These are phyloP conservation scores for Drosophila limbata DNA, from an alignment of 2,888 invertebrate species.

Conservation along the genomic window DNA sequence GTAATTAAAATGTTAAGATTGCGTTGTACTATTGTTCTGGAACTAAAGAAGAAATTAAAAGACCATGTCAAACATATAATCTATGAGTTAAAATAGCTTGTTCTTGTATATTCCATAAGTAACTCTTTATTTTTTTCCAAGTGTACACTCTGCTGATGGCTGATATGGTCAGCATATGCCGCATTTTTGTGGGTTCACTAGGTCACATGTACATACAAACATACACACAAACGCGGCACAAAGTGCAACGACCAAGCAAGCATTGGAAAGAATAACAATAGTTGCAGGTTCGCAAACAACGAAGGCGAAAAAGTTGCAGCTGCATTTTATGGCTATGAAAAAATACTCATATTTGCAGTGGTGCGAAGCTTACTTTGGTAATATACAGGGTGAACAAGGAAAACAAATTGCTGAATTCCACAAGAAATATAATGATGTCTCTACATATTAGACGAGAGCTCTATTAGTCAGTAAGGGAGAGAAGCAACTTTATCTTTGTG, in stretches of 20 bases:
- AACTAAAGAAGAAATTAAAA: too few species aligned
- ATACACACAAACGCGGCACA: slow-evolving; percentile 13
- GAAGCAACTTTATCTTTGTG: neutral
- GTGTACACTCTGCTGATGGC: slow-evolving; percentile 43
- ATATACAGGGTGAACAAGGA: slow-evolving; percentile 4
- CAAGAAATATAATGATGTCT: neutral
- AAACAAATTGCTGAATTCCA: too few species aligned
- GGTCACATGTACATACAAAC: slow-evolving; percentile 45
- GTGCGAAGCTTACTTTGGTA: neutral
- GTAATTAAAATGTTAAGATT: too few species aligned
- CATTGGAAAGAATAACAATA: slow-evolving; percentile 64
- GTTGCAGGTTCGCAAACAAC: slow-evolving; percentile 42
- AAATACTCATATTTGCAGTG: slow-evolving; percentile 47
- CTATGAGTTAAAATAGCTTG: too few species aligned
- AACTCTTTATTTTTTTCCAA: too few species aligned
- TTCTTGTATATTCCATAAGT: too few species aligned
- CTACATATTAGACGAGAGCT: neutral
- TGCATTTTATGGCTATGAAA: slow-evolving; percentile 67
- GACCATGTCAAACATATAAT: too few species aligned
- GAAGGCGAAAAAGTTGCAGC: slow-evolving; percentile 62
- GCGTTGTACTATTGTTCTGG: too few species aligned
- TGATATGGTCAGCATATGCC: slow-evolving; percentile 50
- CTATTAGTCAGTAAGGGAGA: too few species aligned
- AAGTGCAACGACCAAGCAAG: slow-evolving; percentile 65
- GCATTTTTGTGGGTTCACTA: slow-evolving; percentile 67